Evolutionary conservation across 1,140 invertebrate genomes (phyloP).

Genomic region (Leptinotarsa lineolata): DNA sequence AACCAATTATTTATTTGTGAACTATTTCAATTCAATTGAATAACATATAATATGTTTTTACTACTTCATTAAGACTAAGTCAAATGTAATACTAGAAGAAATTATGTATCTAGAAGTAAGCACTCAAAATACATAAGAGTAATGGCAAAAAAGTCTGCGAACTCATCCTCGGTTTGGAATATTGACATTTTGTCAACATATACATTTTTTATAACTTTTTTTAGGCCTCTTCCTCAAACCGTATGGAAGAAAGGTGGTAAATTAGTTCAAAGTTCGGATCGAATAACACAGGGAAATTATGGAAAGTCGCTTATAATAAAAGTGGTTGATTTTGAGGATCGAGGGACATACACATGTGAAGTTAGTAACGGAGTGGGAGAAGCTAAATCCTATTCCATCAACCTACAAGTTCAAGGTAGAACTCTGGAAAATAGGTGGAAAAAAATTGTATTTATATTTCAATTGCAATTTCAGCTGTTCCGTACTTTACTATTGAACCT

Average conservation of each 20-base stretch:
- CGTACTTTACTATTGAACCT: conserved; percentile 92
- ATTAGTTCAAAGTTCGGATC: conserved; percentile 69
- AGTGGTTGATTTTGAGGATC: conserved; percentile 82
- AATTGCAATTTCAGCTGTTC: conserved; percentile 67
- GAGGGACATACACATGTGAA: conserved; percentile 87
- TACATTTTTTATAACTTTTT: conserved; percentile 17
- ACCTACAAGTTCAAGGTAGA: conserved; percentile 74
- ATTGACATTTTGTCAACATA: not conserved
- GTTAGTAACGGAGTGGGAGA: conserved; percentile 88
- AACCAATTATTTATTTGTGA: too few relatives aligned
- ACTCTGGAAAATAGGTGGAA: not conserved
- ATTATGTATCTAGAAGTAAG: too few relatives aligned
- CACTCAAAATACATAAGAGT: too few relatives aligned
- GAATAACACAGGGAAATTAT: conserved; percentile 84
- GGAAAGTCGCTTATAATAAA: conserved; percentile 90
- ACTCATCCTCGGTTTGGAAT: not conserved
- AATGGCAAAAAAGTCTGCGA: too few relatives aligned
- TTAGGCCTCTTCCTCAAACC: conserved; percentile 74
- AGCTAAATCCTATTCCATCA: conserved; percentile 82
- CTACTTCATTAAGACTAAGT: too few relatives aligned
- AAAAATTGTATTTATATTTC: conserved; percentile 12
- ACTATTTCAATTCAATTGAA: too few relatives aligned
- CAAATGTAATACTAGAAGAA: too few relatives aligned
- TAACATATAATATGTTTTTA: too few relatives aligned
- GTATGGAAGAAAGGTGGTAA: conserved; percentile 84